Conservation (phyloP, 2,113 vertebrate genomes). For the Anoura caudifer region DNA sequence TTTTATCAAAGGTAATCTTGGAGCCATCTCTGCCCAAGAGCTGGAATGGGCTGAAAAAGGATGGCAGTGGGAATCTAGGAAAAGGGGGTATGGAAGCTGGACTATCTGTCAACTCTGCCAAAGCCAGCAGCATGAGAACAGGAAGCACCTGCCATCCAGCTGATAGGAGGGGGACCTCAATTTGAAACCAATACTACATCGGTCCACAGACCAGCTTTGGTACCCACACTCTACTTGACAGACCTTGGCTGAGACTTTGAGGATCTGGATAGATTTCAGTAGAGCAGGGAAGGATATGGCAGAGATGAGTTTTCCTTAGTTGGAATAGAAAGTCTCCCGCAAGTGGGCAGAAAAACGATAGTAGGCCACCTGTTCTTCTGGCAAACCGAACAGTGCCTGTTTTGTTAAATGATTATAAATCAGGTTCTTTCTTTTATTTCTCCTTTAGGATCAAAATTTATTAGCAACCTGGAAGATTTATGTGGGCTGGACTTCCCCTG, state of each 20-base stretch:
- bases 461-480: slow-evolving; percentile 30
- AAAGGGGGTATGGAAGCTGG: rapidly evolving
- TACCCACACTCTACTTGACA: background rate
- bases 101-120: background rate
- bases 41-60: background rate
- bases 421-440: slow-evolving; percentile 9
- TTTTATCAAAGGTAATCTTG: background rate
- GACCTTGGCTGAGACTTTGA: background rate
- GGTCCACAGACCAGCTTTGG: background rate
- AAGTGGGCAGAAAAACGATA: background rate
- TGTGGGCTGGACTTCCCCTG: slow-evolving; percentile 21
- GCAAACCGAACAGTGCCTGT: slow-evolving; percentile 18
- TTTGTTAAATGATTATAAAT: slow-evolving; percentile 45
- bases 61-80: background rate
- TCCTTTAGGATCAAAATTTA: slow-evolving; percentile 34
- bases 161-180: background rate
- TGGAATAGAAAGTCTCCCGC: background rate
- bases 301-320: background rate
- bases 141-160: background rate
- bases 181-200: background rate
- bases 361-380: slow-evolving; percentile 59
- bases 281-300: background rate
- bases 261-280: background rate
- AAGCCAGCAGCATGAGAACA: background rate
- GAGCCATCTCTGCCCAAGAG: background rate